These are phyloP conservation scores for Lasioglossum figueresi DNA, from an alignment of 2,888 invertebrate genomes.

Conservation along the genomic window DNA sequence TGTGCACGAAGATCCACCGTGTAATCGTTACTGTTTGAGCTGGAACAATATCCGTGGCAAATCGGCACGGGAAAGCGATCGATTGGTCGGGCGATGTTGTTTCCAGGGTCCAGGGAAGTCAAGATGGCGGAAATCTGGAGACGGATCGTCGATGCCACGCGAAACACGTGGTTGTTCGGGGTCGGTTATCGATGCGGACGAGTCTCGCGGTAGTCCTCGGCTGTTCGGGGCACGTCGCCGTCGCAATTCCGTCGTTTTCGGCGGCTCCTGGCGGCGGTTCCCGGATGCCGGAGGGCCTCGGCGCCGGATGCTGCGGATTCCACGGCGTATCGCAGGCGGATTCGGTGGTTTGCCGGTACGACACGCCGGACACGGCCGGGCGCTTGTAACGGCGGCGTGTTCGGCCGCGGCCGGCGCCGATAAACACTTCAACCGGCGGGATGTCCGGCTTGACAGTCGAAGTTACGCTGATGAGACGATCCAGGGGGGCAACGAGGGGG, in stretches of 20 bases:
- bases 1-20: too few relatives aligned
- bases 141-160: slow-evolving; percentile 1
- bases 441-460: slow-evolving; percentile 72
- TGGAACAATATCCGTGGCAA: background rate
- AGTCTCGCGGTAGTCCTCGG: slow-evolving; percentile 3
- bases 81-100: background rate
- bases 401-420: slow-evolving; percentile 60
- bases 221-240: slow-evolving; percentile 36
- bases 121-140: background rate
- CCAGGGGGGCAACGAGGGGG: slow-evolving; percentile 14
- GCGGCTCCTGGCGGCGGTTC: slow-evolving; percentile 57
- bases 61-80: background rate
- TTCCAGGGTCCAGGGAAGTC: background rate
- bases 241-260: slow-evolving; percentile 63
- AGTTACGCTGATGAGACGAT: slow-evolving; percentile 77
- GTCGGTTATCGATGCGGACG: slow-evolving; percentile 29
- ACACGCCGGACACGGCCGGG: slow-evolving; percentile 71
- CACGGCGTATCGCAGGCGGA: slow-evolving; percentile 63
- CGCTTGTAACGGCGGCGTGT: slow-evolving; percentile 70
- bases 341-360: slow-evolving; percentile 74
- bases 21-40: background rate
- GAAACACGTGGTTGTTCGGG: slow-evolving; percentile 28
- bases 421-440: slow-evolving; percentile 73
- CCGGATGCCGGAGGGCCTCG: slow-evolving; percentile 56
- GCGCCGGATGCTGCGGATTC: slow-evolving; percentile 67